Evolutionary conservation across 2,113 vertebrate genomes (phyloP), one percentile per base, ranked within the genome.

Genomic region (Tetraodon nigroviridis): DNA sequence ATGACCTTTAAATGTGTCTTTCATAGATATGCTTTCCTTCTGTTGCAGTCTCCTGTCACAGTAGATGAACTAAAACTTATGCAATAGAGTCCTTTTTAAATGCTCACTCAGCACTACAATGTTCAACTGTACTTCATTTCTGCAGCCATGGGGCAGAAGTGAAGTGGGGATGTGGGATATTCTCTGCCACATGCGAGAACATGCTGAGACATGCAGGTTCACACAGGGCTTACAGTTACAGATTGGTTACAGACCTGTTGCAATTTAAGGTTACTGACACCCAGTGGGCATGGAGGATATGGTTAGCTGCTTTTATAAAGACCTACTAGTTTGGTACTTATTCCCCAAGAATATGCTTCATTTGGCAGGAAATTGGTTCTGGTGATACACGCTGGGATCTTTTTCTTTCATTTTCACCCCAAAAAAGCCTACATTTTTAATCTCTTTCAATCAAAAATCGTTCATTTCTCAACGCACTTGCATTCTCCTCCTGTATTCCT

Each of bases 1-100:
- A 81, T 75, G 51, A 64, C 42, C 49, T 40, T 54, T 72, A 66
- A 69, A 75, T 73, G 74, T 52, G 61, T 40, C 58, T 56, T 69
- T 21, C 77, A 74, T 80, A 64, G 58, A 50, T 41, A 58, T 71
- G 68, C 75, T 73, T 68, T 83, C 65, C 71, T 59, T 20, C 51
- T n/a, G 8, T 61, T 58, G 51, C 51, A 7, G 14, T 54, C 58
- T 79, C 69, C 65, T 70, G 59, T 50, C 59, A 20, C 21, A 16
- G 18, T 59, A 44, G 42, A 6, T 5, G 16, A 44, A 58, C 24
- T 70, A 46, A 78, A 77, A 71, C n/a, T n/a, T 20, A 51, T 11
- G 32, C 64, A 65, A 64, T 66, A 15, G 51, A 37, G 14, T 44
- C 45, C 11, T 21, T 10, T 71, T 58, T 11, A 57, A 65, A 51